Base-by-base conservation (phyloP, 2,113 vertebrate genomes). In the Ptilorrhoa leucosticta region DNA sequence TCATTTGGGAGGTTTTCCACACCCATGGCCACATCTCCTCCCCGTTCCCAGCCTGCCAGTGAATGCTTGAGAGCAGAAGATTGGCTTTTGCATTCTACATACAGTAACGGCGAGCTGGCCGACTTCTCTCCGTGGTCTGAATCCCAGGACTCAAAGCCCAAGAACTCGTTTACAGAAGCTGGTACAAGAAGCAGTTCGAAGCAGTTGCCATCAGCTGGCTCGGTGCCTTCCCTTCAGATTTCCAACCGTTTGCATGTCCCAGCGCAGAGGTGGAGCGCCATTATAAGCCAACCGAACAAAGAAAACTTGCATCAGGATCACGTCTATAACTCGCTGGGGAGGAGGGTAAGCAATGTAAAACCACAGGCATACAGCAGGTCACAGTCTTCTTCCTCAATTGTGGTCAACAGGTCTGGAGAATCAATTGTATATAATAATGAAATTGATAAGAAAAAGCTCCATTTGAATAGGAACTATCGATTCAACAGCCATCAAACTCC, bases 81-180 rank as follows among this genome's bases (percentile, higher is more conserved):
- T n/a, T 99, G 99, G 99, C 93, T 98, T 94, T 97, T 99, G 90
- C 98, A 99, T 89, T 99, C 99, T n/a, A 98, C 98, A 0, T 99
- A 99, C 89, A 99, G 99, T 94, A 99, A 99, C 0, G 98, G 99
- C 3, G 99, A 99, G 95, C 97, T 99, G 65, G 97, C 98, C 0
- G 98, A 98, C 94, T 99, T 99, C 83, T 96, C 98, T 72, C 96
- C 97, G 0, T 98, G 94, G 80, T 94, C 98, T 26, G 97, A 98
- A 16, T 39, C 89, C 33, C 96, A 97, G 83, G 97, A 97, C 72
- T 40, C 83, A 19, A 98, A 96, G 66, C 80, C 95, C 91, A 98
- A 95, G 91, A 94, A 82, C 66, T 94, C 56, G 1, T 92, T 14
- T 22, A 45, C 90, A 12, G 97, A 98, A 83, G 72, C 69, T 30